A percentile compares a stretch with the other conserved stretches of the same genome.
These are phyloP conservation scores for Panthera uncia DNA, from an alignment of 2,113 vertebrate species.

Conservation along the genomic window DNA sequence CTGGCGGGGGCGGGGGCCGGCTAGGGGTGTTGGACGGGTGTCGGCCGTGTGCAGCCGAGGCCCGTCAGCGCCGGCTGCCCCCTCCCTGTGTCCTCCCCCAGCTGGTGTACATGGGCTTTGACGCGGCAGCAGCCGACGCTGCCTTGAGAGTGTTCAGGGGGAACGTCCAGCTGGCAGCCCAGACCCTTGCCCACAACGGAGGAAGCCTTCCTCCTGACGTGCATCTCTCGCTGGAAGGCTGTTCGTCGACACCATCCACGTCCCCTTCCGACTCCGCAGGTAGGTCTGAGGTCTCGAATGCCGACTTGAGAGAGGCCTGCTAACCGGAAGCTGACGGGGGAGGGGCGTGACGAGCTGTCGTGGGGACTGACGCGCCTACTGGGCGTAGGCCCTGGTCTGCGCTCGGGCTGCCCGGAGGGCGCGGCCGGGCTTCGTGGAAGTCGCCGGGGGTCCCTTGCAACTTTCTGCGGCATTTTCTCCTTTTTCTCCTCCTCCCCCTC, in stretches of 20 bases:
- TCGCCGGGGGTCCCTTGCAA: accelerated
- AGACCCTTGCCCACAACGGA: conserved; percentile 90
- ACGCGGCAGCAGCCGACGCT: conserved; percentile 79
- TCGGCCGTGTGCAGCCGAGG: accelerated
- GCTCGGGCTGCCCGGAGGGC: background rate
- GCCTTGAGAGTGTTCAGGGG: conserved; percentile 88
- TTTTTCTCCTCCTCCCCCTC: background rate
- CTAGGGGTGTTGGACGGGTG: accelerated
- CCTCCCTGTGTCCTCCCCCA: conserved; percentile 53
- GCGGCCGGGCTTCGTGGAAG: background rate
- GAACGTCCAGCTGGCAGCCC: conserved; percentile 89
- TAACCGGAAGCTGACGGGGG: background rate
- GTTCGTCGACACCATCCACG: conserved; percentile 81
- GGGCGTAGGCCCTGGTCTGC: background rate
- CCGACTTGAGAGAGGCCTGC: accelerated
- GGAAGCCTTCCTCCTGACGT: conserved; percentile 87
- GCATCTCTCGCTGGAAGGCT: conserved; percentile 71
- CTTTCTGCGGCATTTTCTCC: accelerated
- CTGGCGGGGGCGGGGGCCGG: accelerated
- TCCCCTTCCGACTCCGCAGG: conserved; percentile 85
- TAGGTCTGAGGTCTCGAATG: background rate
- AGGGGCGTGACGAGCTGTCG: no score
- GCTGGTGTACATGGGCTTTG: conserved; percentile 93
- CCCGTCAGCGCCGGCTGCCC: accelerated
- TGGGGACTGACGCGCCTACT: no score